Evolutionary conservation across 2,888 invertebrate genomes (phyloP).

Genomic region (Galerucella nymphaeae): DNA sequence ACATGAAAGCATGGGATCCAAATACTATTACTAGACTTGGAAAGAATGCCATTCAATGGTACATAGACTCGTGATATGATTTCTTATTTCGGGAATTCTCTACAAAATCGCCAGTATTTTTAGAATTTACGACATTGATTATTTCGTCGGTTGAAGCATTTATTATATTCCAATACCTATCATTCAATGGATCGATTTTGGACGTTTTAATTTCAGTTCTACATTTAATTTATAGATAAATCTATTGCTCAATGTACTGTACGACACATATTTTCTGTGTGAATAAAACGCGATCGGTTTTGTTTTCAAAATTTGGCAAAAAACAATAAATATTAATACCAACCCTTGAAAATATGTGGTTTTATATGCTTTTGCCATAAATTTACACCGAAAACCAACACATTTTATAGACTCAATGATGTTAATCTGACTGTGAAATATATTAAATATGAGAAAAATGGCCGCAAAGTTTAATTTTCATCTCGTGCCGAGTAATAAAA

Average conservation of each 20-base stretch:
- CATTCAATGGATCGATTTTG: neutral
- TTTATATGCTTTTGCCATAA: conserved; percentile 33
- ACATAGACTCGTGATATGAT: no score
- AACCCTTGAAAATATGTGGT: conserved; percentile 30
- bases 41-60: no score
- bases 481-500: conserved; percentile 24
- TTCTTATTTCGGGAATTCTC: no score
- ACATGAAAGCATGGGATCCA: no score
- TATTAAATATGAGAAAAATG: conserved; percentile 28
- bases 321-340: conserved; percentile 35
- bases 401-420: conserved; percentile 29
- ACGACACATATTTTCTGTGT: conserved; percentile 21
- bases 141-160: no score
- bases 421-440: conserved; percentile 31
- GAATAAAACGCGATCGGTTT: conserved; percentile 26
- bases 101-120: no score
- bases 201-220: neutral
- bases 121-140: no score
- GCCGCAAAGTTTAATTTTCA: conserved; percentile 34
- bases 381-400: conserved; percentile 32
- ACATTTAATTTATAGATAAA: neutral
- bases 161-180: neutral
- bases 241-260: neutral
- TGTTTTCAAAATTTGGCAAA: conserved; percentile 29
- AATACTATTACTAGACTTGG: no score